Evolutionary conservation across 2,888 invertebrate species (phyloP), one percentile per base, ranked within the genome.

Genomic region (Melanophora roralis): DNA sequence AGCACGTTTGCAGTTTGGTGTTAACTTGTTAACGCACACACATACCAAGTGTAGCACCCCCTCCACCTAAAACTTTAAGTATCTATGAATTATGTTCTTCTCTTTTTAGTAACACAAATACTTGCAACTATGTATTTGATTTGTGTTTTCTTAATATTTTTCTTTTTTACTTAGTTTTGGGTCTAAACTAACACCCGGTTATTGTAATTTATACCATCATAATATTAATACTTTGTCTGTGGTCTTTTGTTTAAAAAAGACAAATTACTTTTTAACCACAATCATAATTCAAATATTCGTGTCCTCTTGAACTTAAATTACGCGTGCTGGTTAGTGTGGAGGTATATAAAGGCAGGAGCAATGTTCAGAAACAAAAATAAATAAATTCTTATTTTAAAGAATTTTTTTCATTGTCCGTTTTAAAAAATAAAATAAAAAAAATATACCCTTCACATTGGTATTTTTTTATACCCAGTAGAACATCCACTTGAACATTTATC

Each of bases 211-310:
- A 80, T 73, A 64, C 64, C 55, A 43, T 67, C 72, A 71, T 69
- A 69, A 79, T 65, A 74, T 47, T 80, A 76, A 80, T 80, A 57
- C 76, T 68, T 72, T 76, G 76, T 68, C 80, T 76, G 80, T 68
- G 77, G 79, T 76, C 73, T 65, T 76, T 75, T 79, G 69, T 82
- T 82, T 81, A 77, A 73, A 75, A 75, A 82, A 82, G 83, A 85
- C 85, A 86, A 86, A 87, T 86, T 86, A 85, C 85, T 82, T 83
- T 82, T 79, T 82, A 83, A 84, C 87, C 86, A 82, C 86, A 85
- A 84, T 81, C 83, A 86, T 86, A 86, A 86, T 85, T 86, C 84
- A 84, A 83, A 82, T 73, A 75, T 83, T 79, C 53, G 75, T 78
- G 78, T 80, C 69, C 81, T 51, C 75, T 78, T 65, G 65, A 73